phyloP scores from a whole-genome alignment of 1,140 invertebrate genomes.

The Drosophila jambulina region DNA sequence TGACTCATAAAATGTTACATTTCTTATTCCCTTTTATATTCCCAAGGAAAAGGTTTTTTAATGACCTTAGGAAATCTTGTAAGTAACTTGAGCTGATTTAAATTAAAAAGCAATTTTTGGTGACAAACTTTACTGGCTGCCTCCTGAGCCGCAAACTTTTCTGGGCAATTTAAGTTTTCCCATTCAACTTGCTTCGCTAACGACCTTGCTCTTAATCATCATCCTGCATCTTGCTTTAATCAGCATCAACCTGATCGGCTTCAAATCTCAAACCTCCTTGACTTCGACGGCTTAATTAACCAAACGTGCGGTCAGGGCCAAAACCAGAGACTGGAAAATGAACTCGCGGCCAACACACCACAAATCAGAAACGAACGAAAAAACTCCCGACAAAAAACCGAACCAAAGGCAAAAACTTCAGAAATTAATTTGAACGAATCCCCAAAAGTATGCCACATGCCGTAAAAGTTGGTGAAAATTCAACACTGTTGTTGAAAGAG shows the following conservation, averaged over 20 bases:
- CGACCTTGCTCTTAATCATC: constrained; percentile 8
- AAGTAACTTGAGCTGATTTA: constrained; percentile 14
- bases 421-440: constrained; percentile 43
- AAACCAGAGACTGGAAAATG: constrained; percentile 43
- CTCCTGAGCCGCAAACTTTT: constrained; percentile 16
- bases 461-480: constrained; percentile 53
- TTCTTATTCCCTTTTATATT: constrained; percentile 4
- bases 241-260: constrained; percentile 22
- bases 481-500: constrained; percentile 4
- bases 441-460: constrained; percentile 54
- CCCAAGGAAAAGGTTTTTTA: neutral
- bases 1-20: constrained; percentile 10
- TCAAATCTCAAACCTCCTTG: constrained; percentile 10
- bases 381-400: neutral
- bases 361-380: constrained; percentile 15
- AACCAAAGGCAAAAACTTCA: constrained; percentile 25
- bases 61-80: neutral
- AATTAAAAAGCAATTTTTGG: constrained; percentile 25
- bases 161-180: constrained; percentile 39
- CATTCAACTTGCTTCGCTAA: constrained; percentile 23
- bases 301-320: constrained; percentile 43
- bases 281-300: constrained; percentile 48
- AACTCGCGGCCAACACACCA: constrained; percentile 30
- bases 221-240: constrained; percentile 19
- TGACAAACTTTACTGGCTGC: constrained; percentile 1